Conservation (phyloP, 2,113 vertebrate species). For the Neodon shergylaensis region DNA sequence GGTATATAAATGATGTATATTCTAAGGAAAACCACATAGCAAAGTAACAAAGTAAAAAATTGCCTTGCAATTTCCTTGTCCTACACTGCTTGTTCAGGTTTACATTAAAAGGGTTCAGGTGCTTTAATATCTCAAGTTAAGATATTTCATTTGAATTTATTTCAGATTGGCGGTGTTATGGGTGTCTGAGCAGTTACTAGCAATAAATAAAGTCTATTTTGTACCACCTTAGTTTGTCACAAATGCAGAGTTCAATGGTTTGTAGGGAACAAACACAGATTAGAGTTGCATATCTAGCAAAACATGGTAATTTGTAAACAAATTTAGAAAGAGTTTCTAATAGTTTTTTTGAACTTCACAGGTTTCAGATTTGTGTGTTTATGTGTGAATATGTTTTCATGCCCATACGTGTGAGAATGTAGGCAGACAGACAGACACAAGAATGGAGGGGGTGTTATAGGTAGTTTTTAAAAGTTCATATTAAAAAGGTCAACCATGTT, state of each 20-base stretch:
- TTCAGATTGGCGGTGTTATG: not conserved
- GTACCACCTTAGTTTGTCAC: not conserved
- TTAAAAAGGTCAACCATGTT: not conserved
- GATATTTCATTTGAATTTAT: slow-evolving; percentile 10
- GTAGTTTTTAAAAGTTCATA: not conserved
- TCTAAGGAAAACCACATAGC: not conserved
- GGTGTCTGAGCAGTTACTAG: not conserved
- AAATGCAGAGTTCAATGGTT: not conserved
- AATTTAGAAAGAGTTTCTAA: not conserved
- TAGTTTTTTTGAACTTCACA: not conserved
- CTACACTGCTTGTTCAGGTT: not conserved
- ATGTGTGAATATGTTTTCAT: too few relatives aligned
- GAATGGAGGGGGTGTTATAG: too few relatives aligned
- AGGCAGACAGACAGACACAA: not conserved
- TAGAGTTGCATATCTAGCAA: not conserved
- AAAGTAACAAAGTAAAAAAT: not conserved
- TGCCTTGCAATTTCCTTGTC: not conserved
- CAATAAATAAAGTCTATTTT: not conserved
- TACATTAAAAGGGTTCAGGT: not conserved
- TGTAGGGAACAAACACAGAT: not conserved
- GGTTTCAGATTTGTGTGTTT: not conserved
- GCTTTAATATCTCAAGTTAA: not conserved
- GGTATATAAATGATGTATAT: not conserved
- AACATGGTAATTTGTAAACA: not conserved
- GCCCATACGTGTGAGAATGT: not conserved